Conservation (phyloP, 2,113 vertebrate genomes). For the Myotis brandtii region DNA sequence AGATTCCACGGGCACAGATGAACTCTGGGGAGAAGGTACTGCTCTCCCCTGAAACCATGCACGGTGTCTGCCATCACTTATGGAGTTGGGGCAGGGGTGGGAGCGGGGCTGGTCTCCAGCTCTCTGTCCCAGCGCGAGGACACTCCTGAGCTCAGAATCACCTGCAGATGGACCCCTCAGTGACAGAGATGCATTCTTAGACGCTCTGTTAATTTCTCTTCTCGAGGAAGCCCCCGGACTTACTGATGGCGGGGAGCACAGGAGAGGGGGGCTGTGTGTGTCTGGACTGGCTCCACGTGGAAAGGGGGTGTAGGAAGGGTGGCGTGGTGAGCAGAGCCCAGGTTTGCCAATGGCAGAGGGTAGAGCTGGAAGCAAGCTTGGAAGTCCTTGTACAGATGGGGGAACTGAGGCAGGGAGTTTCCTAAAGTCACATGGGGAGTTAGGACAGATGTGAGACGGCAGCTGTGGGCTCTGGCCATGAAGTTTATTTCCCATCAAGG, state of each 20-base stretch:
- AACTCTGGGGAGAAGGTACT: background rate
- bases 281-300: background rate
- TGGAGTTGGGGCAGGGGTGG: background rate
- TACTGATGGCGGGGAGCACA: background rate
- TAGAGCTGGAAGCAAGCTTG: background rate
- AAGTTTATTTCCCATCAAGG: background rate
- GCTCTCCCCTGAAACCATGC: background rate
- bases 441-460: background rate
- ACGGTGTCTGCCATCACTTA: background rate
- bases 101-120: background rate
- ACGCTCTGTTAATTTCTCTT: background rate
- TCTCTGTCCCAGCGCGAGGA: background rate
- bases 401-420: conserved; percentile 9
- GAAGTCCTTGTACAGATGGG: background rate
- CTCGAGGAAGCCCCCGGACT: background rate
- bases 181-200: background rate
- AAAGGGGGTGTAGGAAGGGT: no score
- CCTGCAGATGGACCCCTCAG: background rate
- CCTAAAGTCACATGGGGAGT: background rate
- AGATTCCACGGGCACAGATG: background rate
- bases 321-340: background rate
- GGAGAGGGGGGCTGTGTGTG: no score
- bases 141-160: background rate
- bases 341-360: background rate
- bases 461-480: background rate